A percentile compares a stretch with the other conserved stretches of the same genome.
Evolutionary conservation across 1,140 invertebrate species (phyloP).

Genomic region (Luehdorfia chinensis): DNA sequence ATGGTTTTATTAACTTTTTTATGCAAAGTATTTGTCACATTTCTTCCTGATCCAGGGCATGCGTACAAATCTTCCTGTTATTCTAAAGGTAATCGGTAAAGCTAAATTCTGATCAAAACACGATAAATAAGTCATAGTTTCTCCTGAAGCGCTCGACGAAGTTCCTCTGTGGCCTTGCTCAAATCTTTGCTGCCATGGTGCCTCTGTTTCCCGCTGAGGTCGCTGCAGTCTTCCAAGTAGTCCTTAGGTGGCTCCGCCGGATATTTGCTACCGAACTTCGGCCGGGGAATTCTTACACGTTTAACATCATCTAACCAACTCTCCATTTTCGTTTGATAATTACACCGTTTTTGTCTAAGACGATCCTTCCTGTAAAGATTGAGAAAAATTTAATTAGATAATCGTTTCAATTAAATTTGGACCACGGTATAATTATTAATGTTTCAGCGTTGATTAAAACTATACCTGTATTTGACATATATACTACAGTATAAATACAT

Average conservation of each 20-base stretch:
- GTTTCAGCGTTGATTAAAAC: too few relatives aligned
- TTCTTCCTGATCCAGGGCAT: too few relatives aligned
- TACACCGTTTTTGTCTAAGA: too few relatives aligned
- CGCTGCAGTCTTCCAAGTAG: constrained; percentile 77
- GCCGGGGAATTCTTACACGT: constrained; percentile 87
- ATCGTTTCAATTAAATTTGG: too few relatives aligned
- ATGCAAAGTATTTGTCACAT: too few relatives aligned
- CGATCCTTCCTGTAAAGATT: too few relatives aligned
- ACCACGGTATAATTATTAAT: too few relatives aligned
- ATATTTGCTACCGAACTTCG: constrained; percentile 86
- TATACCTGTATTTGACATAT: too few relatives aligned
- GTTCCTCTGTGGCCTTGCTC: constrained; percentile 84
- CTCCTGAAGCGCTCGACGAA: constrained; percentile 83
- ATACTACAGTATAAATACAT: too few relatives aligned
- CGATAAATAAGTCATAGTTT: constrained; percentile 79
- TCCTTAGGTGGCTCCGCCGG: constrained; percentile 83
- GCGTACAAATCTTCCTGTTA: too few relatives aligned
- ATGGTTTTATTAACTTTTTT: too few relatives aligned
- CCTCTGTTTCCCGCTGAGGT: constrained; percentile 54
- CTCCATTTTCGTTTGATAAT: constrained; percentile 79
- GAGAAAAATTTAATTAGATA: too few relatives aligned
- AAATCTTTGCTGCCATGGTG: constrained; percentile 76
- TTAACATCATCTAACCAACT: constrained; percentile 90
- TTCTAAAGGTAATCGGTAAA: neutral
- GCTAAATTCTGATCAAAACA: constrained; percentile 15